Percentiles rank a stretch among this genome's conserved stretches.
These are phyloP conservation scores for Rhyacichthys aspro DNA, from an alignment of 2,797 vertebrate genomes.

Conservation along the genomic window DNA sequence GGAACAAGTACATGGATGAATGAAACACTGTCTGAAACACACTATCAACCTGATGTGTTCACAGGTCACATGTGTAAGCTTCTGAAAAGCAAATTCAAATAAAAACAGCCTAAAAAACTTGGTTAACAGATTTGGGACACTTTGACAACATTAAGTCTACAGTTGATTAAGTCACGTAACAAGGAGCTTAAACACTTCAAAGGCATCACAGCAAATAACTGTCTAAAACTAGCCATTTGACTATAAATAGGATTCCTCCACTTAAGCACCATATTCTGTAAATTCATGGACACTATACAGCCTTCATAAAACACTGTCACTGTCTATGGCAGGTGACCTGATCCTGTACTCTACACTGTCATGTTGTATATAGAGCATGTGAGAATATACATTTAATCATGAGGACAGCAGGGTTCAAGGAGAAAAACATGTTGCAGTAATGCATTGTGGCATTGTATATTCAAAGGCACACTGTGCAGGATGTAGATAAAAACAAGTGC, in stretches of 20 bases:
- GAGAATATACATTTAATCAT: conserved; percentile 24
- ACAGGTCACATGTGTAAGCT: too few species aligned
- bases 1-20: too few species aligned
- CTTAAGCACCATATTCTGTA: not conserved
- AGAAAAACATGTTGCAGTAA: conserved; percentile 13
- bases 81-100: too few species aligned
- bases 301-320: conserved; percentile 27
- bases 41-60: too few species aligned
- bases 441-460: conserved; percentile 7
- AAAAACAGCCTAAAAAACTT: too few species aligned
- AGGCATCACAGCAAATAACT: not conserved
- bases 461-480: conserved; percentile 1
- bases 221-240: not conserved
- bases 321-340: conserved; percentile 23
- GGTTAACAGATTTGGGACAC: too few species aligned
- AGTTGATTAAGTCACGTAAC: not conserved
- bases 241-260: not conserved
- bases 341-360: conserved; percentile 36
- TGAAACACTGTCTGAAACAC: too few species aligned
- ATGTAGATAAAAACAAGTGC: not conserved
- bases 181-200: not conserved
- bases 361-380: conserved; percentile 20
- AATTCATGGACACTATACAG: not conserved
- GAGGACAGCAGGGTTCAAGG: conserved; percentile 26
- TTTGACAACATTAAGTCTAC: not conserved